Evolutionary conservation across 2,113 vertebrate species (phyloP).

Genomic region (Solea senegalensis): DNA sequence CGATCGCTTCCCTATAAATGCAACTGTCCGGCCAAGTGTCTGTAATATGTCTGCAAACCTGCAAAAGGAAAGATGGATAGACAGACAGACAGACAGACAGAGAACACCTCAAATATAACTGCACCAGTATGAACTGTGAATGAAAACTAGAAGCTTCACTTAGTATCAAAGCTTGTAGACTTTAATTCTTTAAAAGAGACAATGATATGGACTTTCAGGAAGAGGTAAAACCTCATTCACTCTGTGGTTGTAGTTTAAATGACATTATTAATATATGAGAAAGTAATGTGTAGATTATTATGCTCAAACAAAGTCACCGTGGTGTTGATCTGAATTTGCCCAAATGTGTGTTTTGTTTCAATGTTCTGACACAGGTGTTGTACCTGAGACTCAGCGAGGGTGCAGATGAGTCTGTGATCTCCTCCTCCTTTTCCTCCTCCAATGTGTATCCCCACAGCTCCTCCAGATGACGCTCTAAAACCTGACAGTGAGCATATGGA

Average conservation of each 20-base stretch:
- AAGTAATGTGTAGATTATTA: no score
- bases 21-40: constrained; percentile 73
- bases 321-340: no score
- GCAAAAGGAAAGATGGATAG: not conserved
- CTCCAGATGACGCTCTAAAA: constrained; percentile 70
- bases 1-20: constrained; percentile 75
- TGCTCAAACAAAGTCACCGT: no score
- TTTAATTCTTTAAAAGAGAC: no score
- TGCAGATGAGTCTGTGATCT: constrained; percentile 7
- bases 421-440: constrained; percentile 18
- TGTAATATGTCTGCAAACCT: constrained; percentile 84
- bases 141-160: no score
- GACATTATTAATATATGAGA: no score
- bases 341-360: no score
- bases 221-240: no score
- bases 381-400: constrained; percentile 51
- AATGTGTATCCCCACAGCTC: constrained; percentile 66
- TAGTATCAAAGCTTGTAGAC: no score
- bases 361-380: not conserved
- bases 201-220: no score
- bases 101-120: not conserved
- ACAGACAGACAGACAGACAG: not conserved
- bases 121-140: not conserved
- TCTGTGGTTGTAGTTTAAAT: no score
- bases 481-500: constrained; percentile 48